phyloP scores from a whole-genome alignment of 2,797 vertebrate genomes.

The Schizopygopsis malacanthus region DNA sequence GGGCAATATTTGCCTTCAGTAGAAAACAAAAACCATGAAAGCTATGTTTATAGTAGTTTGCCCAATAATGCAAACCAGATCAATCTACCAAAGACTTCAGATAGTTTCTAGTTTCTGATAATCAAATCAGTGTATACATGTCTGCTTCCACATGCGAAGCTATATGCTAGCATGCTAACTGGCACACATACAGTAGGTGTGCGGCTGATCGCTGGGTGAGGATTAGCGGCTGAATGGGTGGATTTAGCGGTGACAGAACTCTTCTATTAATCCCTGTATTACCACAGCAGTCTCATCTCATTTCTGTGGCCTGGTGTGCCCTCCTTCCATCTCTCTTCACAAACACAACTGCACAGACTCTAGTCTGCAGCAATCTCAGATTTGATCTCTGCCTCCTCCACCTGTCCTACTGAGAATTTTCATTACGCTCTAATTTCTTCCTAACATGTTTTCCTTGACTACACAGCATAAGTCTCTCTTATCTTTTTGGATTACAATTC shows the following conservation, averaged over 20 bases:
- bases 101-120: not conserved
- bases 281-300: slow-evolving; percentile 64
- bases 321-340: slow-evolving; percentile 13
- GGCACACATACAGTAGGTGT: slow-evolving; percentile 38
- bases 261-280: slow-evolving; percentile 69
- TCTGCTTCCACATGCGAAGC: not conserved
- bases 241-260: slow-evolving; percentile 67
- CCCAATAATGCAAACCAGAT: not conserved
- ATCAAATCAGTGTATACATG: not conserved
- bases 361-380: not conserved
- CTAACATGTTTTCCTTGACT: not conserved
- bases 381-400: not conserved
- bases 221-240: slow-evolving; percentile 58
- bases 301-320: slow-evolving; percentile 7
- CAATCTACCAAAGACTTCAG: not conserved
- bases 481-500: slow-evolving; percentile 26
- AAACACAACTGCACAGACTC: slow-evolving; percentile 6
- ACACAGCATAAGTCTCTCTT: slow-evolving; percentile 15
- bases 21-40: not conserved
- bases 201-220: slow-evolving; percentile 27
- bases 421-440: slow-evolving; percentile 11
- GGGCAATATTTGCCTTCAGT: not conserved
- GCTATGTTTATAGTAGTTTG: not conserved
- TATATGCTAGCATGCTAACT: slow-evolving; percentile 42
- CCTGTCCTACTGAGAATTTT: slow-evolving; percentile 1